These are phyloP conservation scores for Drosophila littoralis DNA, from an alignment of 1,140 invertebrate genomes.

Conservation along the genomic window DNA sequence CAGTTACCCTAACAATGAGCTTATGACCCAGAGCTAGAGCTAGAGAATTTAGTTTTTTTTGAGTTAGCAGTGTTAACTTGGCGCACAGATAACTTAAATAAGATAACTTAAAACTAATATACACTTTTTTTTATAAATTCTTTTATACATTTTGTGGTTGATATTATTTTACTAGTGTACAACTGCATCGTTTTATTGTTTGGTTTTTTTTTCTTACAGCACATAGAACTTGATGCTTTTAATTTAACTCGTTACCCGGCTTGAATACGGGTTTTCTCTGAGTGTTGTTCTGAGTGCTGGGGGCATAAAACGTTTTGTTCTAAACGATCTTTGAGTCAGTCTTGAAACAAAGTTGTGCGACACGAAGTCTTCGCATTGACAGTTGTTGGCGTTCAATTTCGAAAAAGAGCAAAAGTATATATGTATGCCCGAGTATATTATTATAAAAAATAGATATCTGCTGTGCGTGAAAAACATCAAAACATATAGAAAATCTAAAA, in stretches of 20 bases:
- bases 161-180: constrained; percentile 14
- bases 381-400: constrained; percentile 29
- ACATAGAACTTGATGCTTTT: constrained; percentile 35
- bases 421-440: not conserved
- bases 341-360: constrained; percentile 49
- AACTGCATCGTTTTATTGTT: not conserved
- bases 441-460: not conserved
- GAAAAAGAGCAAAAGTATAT: not conserved
- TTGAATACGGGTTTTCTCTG: constrained; percentile 59
- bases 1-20: constrained; percentile 17
- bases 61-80: not conserved
- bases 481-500: not conserved
- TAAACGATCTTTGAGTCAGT: constrained; percentile 67
- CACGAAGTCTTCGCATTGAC: constrained; percentile 36
- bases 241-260: constrained; percentile 44
- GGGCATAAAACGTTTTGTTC: constrained; percentile 69
- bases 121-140: not conserved
- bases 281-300: constrained; percentile 34
- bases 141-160: not conserved
- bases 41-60: not conserved
- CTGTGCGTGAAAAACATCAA: constrained; percentile 11
- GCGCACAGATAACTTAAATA: not conserved
- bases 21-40: not conserved
- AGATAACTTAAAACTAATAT: no score
- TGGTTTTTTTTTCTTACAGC: not conserved